These are phyloP conservation scores for Nasonia vitripennis DNA, from an alignment of 1,140 invertebrate species.

Conservation along the genomic window DNA sequence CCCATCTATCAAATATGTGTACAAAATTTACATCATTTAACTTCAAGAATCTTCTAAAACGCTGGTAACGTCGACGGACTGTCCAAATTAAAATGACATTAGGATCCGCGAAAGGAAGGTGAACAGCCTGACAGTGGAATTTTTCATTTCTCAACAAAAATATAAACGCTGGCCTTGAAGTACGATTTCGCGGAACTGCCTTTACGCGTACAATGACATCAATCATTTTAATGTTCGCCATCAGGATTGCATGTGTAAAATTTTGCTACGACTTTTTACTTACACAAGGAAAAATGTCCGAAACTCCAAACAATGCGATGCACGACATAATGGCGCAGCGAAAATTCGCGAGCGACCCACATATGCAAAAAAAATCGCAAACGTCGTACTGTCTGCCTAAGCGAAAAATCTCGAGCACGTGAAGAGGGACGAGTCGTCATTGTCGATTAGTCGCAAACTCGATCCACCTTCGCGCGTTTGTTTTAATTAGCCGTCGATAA, in stretches of 20 bases:
- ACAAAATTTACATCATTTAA: too few relatives aligned
- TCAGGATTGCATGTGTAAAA: too few relatives aligned
- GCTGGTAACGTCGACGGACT: too few relatives aligned
- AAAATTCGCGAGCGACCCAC: background rate
- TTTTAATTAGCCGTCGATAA: background rate
- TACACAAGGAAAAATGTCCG: too few relatives aligned
- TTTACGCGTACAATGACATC: background rate
- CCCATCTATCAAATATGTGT: too few relatives aligned
- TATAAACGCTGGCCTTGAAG: background rate
- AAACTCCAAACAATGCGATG: background rate
- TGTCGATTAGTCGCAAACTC: conserved; percentile 21
- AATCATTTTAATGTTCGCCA: too few relatives aligned
- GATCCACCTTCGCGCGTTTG: background rate
- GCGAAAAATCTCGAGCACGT: background rate
- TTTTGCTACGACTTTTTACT: too few relatives aligned
- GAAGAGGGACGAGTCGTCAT: background rate
- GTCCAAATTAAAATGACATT: background rate
- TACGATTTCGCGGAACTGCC: background rate
- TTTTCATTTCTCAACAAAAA: conserved; percentile 4
- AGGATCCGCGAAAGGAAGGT: background rate
- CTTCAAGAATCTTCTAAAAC: too few relatives aligned
- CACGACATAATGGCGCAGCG: background rate
- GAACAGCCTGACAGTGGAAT: conserved; percentile 19
- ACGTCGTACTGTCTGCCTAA: background rate
- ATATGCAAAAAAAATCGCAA: conserved; percentile 37